These are phyloP conservation scores for Sylvia borin DNA, from an alignment of 2,797 vertebrate species.

Conservation along the genomic window DNA sequence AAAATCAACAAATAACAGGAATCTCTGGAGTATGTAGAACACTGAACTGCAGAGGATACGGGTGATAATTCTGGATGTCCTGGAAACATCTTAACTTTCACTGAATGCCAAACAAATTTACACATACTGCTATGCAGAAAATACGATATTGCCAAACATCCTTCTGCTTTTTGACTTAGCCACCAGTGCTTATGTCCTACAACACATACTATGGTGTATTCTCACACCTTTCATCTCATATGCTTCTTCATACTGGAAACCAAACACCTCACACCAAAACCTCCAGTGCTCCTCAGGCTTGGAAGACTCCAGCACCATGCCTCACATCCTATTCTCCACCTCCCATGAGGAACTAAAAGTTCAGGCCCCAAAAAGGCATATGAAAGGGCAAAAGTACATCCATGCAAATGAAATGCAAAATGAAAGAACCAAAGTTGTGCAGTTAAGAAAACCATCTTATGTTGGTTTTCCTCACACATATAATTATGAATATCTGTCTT, in stretches of 20 bases:
- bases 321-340: neutral
- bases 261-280: neutral
- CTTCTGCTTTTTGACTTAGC: neutral
- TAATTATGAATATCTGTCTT: neutral
- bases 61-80: neutral
- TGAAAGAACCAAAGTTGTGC: neutral
- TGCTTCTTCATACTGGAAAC: neutral
- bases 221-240: neutral
- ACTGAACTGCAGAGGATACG: neutral
- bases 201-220: too few species aligned
- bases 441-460: neutral
- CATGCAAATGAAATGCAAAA: slow-evolving; percentile 2
- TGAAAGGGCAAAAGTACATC: neutral
- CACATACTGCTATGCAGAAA: neutral
- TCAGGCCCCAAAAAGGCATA: neutral
- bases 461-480: neutral
- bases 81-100: neutral
- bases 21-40: neutral
- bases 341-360: neutral
- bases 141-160: neutral
- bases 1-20: neutral
- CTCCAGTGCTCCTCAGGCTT: neutral
- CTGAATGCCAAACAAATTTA: neutral
- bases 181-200: neutral
- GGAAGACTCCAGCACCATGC: neutral